A percentile compares a stretch with the other conserved stretches of the same genome.
Evolutionary conservation across 2,113 vertebrate genomes (phyloP).

Genomic region (Rhinoderma darwinii): DNA sequence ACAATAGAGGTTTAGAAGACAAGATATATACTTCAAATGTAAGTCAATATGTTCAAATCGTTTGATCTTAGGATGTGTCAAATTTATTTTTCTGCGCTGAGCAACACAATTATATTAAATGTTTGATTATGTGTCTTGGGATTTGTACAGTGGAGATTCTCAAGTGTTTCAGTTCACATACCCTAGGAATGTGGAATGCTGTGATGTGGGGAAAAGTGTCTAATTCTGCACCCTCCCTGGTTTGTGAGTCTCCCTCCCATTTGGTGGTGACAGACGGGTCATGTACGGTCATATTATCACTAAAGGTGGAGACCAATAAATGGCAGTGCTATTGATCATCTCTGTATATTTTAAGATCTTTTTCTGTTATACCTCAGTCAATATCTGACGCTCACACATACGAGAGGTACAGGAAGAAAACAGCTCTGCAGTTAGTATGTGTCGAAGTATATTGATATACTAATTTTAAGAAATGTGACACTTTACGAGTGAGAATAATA

Average conservation of each 20-base stretch:
- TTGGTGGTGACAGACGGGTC: conserved; percentile 47
- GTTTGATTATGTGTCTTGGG: not conserved
- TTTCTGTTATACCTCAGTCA: not conserved
- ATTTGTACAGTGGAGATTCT: not conserved
- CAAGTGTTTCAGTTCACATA: not conserved
- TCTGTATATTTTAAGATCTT: not conserved
- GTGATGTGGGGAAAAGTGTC: conserved; percentile 15
- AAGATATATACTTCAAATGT: not conserved
- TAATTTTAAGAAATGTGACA: too few relatives aligned
- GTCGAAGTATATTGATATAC: too few relatives aligned
- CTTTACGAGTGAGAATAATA: too few relatives aligned
- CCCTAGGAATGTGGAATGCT: not conserved
- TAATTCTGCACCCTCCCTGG: conserved; percentile 42
- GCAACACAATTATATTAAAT: not conserved
- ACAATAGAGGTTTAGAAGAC: not conserved
- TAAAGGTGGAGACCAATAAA: conserved; percentile 11
- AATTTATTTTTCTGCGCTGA: not conserved
- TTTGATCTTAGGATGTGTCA: not conserved
- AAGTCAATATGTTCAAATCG: not conserved
- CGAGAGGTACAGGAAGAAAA: not conserved
- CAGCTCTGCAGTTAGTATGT: not conserved
- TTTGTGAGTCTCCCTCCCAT: conserved; percentile 29
- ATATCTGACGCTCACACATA: not conserved
- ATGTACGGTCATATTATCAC: conserved; percentile 34
- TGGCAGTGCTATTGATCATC: not conserved